Percentiles rank a stretch among this genome's conserved stretches.
Evolutionary conservation across 2,888 invertebrate genomes (phyloP).

Genomic region (Lutraria lutraria): DNA sequence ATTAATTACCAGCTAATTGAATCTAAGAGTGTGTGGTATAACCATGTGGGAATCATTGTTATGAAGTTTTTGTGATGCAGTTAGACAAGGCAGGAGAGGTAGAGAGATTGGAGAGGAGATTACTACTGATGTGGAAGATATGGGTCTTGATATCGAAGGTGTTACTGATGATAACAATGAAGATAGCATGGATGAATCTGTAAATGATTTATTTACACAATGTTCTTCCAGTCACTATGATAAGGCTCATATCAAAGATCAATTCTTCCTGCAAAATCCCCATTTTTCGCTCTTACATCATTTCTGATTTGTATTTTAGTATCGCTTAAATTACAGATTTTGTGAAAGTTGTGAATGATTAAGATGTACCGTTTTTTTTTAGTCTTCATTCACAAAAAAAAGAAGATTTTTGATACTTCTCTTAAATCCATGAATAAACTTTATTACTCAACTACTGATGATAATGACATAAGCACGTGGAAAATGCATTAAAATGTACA

Average conservation of each 20-base stretch:
- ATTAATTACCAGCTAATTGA: conserved; percentile 28
- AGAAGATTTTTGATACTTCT: not conserved
- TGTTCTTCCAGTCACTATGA: conserved; percentile 12
- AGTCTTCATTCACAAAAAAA: not conserved
- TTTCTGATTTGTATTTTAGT: not conserved
- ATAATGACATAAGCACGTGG: not conserved
- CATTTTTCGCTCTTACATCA: not conserved
- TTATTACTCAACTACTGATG: not conserved
- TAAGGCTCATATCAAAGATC: not conserved
- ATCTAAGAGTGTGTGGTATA: conserved; percentile 8
- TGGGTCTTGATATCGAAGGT: conserved; percentile 21
- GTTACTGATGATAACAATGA: conserved; percentile 18
- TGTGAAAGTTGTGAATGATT: not conserved
- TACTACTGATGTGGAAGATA: conserved; percentile 8
- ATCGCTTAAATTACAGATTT: conserved; percentile 7
- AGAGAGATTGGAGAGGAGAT: conserved; percentile 21
- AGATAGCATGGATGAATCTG: conserved; percentile 26
- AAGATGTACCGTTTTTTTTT: not conserved
- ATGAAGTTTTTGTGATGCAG: not conserved
- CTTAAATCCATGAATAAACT: not conserved
- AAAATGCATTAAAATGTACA: not conserved
- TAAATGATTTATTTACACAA: conserved; percentile 33
- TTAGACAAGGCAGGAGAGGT: not conserved
- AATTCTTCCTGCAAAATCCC: not conserved
- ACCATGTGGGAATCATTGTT: not conserved